Percentiles rank a stretch among this genome's conserved stretches.
These are phyloP conservation scores for Tiliqua scincoides DNA, from an alignment of 2,113 vertebrate genomes.

Conservation along the genomic window DNA sequence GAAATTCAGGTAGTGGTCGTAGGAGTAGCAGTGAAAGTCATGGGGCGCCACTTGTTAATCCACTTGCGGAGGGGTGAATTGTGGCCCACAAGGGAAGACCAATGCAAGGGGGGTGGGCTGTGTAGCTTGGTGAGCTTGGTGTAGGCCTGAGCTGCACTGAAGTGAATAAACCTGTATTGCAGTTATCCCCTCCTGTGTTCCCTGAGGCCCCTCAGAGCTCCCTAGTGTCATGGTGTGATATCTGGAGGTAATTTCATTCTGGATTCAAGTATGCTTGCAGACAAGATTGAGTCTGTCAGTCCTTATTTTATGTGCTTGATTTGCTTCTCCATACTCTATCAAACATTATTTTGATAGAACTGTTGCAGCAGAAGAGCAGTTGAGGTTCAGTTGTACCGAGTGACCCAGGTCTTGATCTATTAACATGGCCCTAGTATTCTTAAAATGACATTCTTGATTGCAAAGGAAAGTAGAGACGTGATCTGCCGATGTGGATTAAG, in stretches of 20 bases:
- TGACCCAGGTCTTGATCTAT: neutral
- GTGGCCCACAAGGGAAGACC: too few species aligned
- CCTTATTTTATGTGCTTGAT: constrained; percentile 43
- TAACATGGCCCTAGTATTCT: neutral
- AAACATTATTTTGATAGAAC: neutral
- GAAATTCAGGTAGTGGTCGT: too few species aligned
- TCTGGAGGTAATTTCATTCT: constrained; percentile 48
- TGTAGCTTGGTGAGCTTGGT: neutral
- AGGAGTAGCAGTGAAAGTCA: too few species aligned
- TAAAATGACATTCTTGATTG: neutral
- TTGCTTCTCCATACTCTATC: constrained; percentile 6
- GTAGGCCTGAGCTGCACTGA: neutral
- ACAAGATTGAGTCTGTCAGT: constrained; percentile 56
- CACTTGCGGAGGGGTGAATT: too few species aligned
- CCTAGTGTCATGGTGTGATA: constrained; percentile 26
- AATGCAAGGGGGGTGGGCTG: neutral
- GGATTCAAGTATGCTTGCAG: constrained; percentile 36
- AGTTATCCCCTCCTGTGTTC: constrained; percentile 3
- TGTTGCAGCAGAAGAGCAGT: neutral
- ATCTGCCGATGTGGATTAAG: neutral
- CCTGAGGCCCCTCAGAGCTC: neutral
- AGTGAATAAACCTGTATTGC: constrained; percentile 42
- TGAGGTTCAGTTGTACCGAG: neutral
- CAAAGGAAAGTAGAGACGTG: neutral
- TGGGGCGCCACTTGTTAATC: too few species aligned